phyloP scores from a whole-genome alignment of 1,140 invertebrate species.

The Pseudomyrmex flavicornis region DNA sequence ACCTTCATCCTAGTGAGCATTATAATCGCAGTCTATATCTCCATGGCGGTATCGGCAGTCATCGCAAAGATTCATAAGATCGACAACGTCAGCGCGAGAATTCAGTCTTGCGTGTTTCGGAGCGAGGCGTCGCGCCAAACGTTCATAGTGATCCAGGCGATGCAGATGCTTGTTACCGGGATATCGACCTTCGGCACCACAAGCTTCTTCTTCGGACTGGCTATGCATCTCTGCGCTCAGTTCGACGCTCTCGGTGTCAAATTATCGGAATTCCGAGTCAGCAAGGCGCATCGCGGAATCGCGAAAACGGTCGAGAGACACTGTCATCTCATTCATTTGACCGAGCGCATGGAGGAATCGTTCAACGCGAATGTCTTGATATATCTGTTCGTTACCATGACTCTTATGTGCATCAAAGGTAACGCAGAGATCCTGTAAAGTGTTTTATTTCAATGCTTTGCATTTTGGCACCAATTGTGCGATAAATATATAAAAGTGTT shows the following conservation, averaged over 20 bases:
- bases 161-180: slow-evolving; percentile 45
- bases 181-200: slow-evolving; percentile 62
- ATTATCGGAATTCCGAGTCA: slow-evolving; percentile 3
- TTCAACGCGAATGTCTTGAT: slow-evolving; percentile 48
- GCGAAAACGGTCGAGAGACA: slow-evolving; percentile 29
- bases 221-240: slow-evolving; percentile 49
- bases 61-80: background rate
- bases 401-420: slow-evolving; percentile 65
- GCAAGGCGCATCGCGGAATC: slow-evolving; percentile 32
- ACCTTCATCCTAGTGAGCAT: slow-evolving; percentile 29
- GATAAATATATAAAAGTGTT: too few relatives aligned
- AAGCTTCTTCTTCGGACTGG: slow-evolving; percentile 64
- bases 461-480: too few relatives aligned
- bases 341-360: slow-evolving; percentile 22
- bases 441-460: too few relatives aligned
- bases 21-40: slow-evolving; percentile 25
- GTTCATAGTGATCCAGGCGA: slow-evolving; percentile 25
- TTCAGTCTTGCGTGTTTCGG: slow-evolving; percentile 22
- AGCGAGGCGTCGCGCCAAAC: background rate
- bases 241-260: slow-evolving; percentile 38
- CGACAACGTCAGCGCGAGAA: background rate
- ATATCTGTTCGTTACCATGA: slow-evolving; percentile 47
- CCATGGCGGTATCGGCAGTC: slow-evolving; percentile 6
- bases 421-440: background rate
- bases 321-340: slow-evolving; percentile 42